A percentile compares a stretch with the other conserved stretches of the same genome.
These are phyloP conservation scores for Tragopan temminckii DNA, from an alignment of 2,797 vertebrate genomes.

Conservation along the genomic window DNA sequence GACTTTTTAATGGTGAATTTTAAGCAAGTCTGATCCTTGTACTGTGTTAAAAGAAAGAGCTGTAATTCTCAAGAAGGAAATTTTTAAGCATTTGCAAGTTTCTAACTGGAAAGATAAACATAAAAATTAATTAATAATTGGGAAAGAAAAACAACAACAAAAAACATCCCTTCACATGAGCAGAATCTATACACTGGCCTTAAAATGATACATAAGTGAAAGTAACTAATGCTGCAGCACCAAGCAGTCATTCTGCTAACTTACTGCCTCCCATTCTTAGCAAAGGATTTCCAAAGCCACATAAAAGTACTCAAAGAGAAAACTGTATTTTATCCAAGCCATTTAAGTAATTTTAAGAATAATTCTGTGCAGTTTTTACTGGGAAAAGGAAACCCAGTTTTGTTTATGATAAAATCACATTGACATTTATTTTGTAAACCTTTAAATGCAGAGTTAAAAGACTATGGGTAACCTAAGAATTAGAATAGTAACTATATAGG, in stretches of 20 bases:
- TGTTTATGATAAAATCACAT: background rate
- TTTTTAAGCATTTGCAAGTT: background rate
- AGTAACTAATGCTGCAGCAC: background rate
- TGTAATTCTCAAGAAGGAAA: background rate
- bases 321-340: background rate
- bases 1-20: background rate
- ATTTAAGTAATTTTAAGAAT: background rate
- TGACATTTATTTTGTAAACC: background rate
- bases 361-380: background rate
- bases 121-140: background rate
- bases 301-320: background rate
- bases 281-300: background rate
- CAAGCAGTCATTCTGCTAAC: background rate
- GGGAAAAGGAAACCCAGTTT: background rate
- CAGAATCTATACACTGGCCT: background rate
- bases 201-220: slow-evolving; percentile 4
- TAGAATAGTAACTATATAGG: background rate
- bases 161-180: background rate
- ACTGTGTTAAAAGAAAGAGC: background rate
- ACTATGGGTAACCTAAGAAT: background rate
- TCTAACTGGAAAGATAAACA: background rate
- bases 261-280: background rate
- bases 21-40: background rate
- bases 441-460: slow-evolving; percentile 2
- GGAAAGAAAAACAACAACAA: background rate